A percentile compares a stretch with the other conserved stretches of the same genome.
Evolutionary conservation across 2,113 vertebrate species (phyloP).

Genomic region (Silurus glanis): DNA sequence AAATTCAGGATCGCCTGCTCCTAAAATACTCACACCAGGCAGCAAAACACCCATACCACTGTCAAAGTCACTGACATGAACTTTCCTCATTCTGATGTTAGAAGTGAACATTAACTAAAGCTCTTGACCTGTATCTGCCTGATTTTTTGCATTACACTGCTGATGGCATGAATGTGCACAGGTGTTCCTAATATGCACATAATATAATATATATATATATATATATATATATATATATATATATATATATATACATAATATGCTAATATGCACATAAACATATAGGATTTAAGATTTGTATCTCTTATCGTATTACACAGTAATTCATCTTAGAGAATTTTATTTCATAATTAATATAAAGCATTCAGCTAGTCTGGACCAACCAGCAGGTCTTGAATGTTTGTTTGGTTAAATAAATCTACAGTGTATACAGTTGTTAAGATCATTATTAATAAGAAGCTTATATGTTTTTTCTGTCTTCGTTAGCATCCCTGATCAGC

Average conservation of each 20-base stretch:
- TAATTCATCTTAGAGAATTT: neutral
- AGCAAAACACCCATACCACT: neutral
- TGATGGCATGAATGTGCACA: neutral
- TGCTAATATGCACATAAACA: neutral
- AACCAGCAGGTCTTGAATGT: neutral
- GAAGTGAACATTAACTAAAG: neutral
- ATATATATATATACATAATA: too few species aligned
- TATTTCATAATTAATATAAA: neutral
- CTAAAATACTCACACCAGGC: neutral
- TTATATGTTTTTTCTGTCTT: neutral
- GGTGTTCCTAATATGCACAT: neutral
- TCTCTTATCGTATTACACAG: neutral
- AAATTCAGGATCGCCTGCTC: neutral
- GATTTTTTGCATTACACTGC: neutral
- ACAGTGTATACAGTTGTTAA: neutral
- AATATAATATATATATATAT: too few species aligned
- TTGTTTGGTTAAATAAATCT: neutral
- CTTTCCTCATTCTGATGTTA: neutral
- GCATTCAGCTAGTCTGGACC: neutral
- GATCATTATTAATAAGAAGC: neutral
- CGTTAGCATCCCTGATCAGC: constrained; percentile 81
- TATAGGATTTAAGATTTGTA: neutral
- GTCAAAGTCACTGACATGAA: neutral
- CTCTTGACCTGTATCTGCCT: too few species aligned
- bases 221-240: too few species aligned